A percentile compares a stretch with the other conserved stretches of the same genome.
phyloP scores from a whole-genome alignment of 2,797 vertebrate species.

The Sparus aurata region DNA sequence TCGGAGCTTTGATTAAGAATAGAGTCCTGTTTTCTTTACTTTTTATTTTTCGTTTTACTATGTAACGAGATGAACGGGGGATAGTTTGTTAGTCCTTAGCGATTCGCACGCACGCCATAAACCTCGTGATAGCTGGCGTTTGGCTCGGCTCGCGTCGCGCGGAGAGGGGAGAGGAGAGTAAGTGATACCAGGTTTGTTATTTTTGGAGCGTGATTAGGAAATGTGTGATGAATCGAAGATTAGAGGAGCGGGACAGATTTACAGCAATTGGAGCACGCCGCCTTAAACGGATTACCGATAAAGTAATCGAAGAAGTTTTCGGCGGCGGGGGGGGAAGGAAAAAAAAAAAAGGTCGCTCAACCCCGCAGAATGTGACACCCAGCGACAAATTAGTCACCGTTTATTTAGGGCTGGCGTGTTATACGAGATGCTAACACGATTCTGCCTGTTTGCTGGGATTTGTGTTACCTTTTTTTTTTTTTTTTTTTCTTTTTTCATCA shows the following conservation, averaged over 20 bases:
- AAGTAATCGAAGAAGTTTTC: slow-evolving; percentile 76
- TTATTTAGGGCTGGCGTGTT: slow-evolving; percentile 65
- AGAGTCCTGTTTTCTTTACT: slow-evolving; percentile 14
- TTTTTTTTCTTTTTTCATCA: background rate
- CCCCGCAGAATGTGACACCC: slow-evolving; percentile 52
- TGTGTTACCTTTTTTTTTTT: slow-evolving; percentile 18
- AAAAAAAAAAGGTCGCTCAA: slow-evolving; percentile 52
- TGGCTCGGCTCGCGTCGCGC: slow-evolving; percentile 30
- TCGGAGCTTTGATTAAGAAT: slow-evolving; percentile 62
- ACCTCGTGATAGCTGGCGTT: slow-evolving; percentile 61
- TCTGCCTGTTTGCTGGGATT: slow-evolving; percentile 49
- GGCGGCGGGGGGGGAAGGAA: slow-evolving; percentile 1
- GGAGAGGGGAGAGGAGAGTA: slow-evolving; percentile 32
- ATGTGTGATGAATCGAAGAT: slow-evolving; percentile 76
- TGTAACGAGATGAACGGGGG: slow-evolving; percentile 43
- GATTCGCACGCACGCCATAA: slow-evolving; percentile 57
- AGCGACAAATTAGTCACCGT: slow-evolving; percentile 65
- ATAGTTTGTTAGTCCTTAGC: slow-evolving; percentile 57
- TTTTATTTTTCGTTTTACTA: slow-evolving; percentile 55
- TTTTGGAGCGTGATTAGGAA: slow-evolving; percentile 75
- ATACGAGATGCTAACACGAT: slow-evolving; percentile 39
- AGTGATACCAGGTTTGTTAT: slow-evolving; percentile 76
- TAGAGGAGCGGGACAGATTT: slow-evolving; percentile 71
- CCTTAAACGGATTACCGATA: slow-evolving; percentile 73
- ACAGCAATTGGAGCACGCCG: slow-evolving; percentile 37